Percentiles rank a stretch among this genome's conserved stretches.
Evolutionary conservation across 2,113 vertebrate genomes (phyloP).

Genomic region (Bambusicola thoracicus): DNA sequence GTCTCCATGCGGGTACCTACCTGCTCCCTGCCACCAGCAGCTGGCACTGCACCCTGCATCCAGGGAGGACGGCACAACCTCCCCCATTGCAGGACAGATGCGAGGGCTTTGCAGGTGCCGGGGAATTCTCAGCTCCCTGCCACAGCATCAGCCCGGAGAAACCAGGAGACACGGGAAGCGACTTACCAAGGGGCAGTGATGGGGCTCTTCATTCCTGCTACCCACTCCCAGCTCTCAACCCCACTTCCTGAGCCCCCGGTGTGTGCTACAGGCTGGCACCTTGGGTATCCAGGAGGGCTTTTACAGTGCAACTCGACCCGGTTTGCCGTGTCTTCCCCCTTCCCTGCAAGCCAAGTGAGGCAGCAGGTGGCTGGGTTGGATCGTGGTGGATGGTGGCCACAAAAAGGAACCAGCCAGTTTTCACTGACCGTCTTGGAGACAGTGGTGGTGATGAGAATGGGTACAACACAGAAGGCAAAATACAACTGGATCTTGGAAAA

Average conservation of each 20-base stretch:
- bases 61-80: neutral
- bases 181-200: neutral
- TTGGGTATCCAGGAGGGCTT: neutral
- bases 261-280: neutral
- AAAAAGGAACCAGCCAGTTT: neutral
- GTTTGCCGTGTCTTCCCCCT: neutral
- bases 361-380: neutral
- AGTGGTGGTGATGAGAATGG: neutral
- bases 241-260: neutral
- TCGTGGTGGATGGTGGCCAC: neutral
- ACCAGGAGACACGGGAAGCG: neutral
- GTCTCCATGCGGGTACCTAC: neutral
- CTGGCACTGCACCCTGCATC: neutral
- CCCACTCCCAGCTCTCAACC: neutral
- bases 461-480: neutral
- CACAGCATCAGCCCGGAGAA: neutral
- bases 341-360: neutral
- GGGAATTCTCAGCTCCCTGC: neutral
- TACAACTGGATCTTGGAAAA: neutral
- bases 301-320: neutral
- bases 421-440: neutral
- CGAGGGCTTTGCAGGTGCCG: neutral
- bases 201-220: neutral
- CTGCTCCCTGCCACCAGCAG: neutral
- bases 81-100: neutral